A percentile compares a stretch with the other conserved stretches of the same genome.
Evolutionary conservation across 2,888 invertebrate genomes (phyloP).

Genomic region (Catocala nupta): DNA sequence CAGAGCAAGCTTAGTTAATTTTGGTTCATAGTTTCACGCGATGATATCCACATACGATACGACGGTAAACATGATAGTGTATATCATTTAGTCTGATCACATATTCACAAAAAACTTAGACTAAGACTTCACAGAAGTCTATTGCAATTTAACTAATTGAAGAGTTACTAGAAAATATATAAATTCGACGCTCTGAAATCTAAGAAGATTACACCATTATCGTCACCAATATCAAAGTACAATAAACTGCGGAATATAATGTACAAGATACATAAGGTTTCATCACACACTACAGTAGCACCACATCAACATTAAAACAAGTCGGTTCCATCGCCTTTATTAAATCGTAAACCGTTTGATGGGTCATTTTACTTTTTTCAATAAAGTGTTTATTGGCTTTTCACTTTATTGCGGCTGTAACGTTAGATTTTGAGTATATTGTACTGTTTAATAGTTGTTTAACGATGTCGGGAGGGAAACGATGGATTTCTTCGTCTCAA

Average conservation of each 20-base stretch:
- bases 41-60: no score
- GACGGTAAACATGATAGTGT: no score
- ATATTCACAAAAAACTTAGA: no score
- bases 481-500: conserved; percentile 6
- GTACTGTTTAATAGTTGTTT: conserved; percentile 47
- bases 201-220: no score
- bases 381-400: conserved; percentile 76
- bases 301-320: conserved; percentile 40
- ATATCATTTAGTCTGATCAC: no score
- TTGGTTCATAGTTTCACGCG: no score
- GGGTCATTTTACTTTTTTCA: conserved; percentile 71
- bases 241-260: neutral
- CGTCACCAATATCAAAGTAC: no score
- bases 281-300: conserved; percentile 45
- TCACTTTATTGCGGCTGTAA: conserved; percentile 64
- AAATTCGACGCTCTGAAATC: no score
- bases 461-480: conserved; percentile 36
- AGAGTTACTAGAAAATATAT: no score
- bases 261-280: conserved; percentile 27
- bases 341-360: conserved; percentile 63
- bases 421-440: conserved; percentile 59
- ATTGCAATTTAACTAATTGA: no score
- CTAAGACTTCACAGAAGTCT: no score
- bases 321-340: conserved; percentile 52
- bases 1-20: no score